phyloP scores from a whole-genome alignment of 2,113 vertebrate genomes.

The Ameiurus melas region DNA sequence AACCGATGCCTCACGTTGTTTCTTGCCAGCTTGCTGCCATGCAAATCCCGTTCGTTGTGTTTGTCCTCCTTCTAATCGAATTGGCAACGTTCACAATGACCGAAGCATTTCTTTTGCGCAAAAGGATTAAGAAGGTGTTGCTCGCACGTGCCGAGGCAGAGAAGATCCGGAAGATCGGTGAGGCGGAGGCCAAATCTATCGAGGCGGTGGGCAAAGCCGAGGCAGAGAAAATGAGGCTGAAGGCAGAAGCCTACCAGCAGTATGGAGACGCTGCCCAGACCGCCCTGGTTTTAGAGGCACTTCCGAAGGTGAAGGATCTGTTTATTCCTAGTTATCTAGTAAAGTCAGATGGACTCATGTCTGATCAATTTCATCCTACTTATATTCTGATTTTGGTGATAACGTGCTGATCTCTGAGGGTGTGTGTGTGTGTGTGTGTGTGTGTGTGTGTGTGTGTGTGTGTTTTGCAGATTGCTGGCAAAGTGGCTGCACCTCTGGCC shows the following conservation, averaged over 20 bases:
- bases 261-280: conserved; percentile 90
- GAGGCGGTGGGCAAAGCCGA: conserved; percentile 86
- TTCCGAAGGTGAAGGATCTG: conserved; percentile 79
- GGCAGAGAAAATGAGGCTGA: conserved; percentile 92
- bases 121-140: conserved; percentile 85
- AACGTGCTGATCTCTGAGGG: background rate
- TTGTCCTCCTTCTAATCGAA: background rate
- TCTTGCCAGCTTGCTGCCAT: background rate
- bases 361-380: background rate
- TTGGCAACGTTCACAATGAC: background rate
- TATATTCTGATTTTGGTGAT: background rate
- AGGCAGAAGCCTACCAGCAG: conserved; percentile 88
- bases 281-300: conserved; percentile 86
- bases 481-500: conserved; percentile 85
- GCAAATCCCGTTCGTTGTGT: background rate
- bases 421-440: conserved; percentile 25
- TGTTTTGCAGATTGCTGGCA: conserved; percentile 81
- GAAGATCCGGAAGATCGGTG: conserved; percentile 86
- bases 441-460: background rate
- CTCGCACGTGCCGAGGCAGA: conserved; percentile 89
- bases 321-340: background rate
- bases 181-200: conserved; percentile 86
- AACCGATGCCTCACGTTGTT: too few relatives aligned
- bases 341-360: background rate
- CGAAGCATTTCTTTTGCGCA: background rate